A percentile compares a stretch with the other conserved stretches of the same genome.
These are phyloP conservation scores for Hippocampus zosterae DNA, from an alignment of 2,113 vertebrate genomes.

Conservation along the genomic window DNA sequence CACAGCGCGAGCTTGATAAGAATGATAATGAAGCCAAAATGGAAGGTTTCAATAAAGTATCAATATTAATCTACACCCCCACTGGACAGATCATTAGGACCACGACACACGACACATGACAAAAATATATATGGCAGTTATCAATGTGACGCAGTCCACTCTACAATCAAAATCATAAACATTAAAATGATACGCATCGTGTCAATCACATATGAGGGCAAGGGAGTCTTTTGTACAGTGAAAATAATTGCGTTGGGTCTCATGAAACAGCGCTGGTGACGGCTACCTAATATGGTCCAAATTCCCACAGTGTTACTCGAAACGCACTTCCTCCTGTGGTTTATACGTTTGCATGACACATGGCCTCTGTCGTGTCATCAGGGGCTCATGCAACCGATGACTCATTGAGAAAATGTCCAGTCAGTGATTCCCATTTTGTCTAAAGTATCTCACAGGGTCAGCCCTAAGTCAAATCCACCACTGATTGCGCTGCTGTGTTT, in stretches of 20 bases:
- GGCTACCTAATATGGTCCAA: not conserved
- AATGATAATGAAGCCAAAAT: too few species aligned
- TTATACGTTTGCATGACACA: not conserved
- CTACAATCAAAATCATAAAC: too few species aligned
- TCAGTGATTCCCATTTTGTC: slow-evolving; percentile 33
- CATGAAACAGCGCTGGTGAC: not conserved
- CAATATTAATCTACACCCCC: too few species aligned
- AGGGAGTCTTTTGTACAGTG: too few species aligned
- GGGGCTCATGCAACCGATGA: not conserved
- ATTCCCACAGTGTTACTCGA: not conserved
- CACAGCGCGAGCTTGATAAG: too few species aligned
- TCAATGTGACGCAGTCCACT: too few species aligned
- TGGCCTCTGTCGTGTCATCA: not conserved
- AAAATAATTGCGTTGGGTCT: not conserved
- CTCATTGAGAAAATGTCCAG: slow-evolving; percentile 33
- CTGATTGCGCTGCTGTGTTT: slow-evolving; percentile 14
- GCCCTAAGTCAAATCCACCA: slow-evolving; percentile 3
- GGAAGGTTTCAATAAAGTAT: too few species aligned
- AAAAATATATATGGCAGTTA: too few species aligned
- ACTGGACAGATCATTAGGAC: too few species aligned
- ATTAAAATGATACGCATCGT: too few species aligned
- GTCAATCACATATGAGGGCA: too few species aligned
- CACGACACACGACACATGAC: too few species aligned
- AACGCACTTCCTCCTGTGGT: not conserved
- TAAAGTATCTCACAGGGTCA: slow-evolving; percentile 20